These are phyloP conservation scores for Lottia gigantea DNA, from an alignment of 2,888 invertebrate species.

Conservation along the genomic window DNA sequence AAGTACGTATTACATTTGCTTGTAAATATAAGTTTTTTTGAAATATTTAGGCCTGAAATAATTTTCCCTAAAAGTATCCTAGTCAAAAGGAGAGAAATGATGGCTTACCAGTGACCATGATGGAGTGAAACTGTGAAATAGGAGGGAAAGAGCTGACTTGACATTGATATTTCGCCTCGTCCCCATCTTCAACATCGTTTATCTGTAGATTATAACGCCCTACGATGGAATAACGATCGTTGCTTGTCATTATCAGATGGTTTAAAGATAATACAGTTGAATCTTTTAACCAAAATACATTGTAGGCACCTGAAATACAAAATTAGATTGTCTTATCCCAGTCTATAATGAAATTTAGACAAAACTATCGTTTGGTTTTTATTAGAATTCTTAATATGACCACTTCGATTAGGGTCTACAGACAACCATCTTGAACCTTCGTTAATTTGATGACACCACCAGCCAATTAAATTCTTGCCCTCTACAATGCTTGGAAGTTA, in stretches of 20 bases:
- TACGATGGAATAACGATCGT: conserved; percentile 9
- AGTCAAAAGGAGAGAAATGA: neutral
- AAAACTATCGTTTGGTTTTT: neutral
- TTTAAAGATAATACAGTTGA: conserved; percentile 20
- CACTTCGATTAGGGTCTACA: too few species aligned
- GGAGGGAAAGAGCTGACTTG: conserved; percentile 17
- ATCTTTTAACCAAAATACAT: conserved; percentile 22
- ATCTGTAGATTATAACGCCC: conserved; percentile 22
- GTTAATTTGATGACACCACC: too few species aligned
- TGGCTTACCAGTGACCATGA: conserved; percentile 19
- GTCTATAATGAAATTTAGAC: too few species aligned
- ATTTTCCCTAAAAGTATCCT: too few species aligned
- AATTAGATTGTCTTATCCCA: too few species aligned
- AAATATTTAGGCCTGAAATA: too few species aligned
- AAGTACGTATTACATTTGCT: too few species aligned
- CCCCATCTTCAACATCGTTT: conserved; percentile 16
- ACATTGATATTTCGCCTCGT: conserved; percentile 23
- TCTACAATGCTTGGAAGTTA: too few species aligned
- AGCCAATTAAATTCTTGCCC: too few species aligned
- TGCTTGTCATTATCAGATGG: conserved; percentile 20
- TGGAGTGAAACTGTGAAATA: conserved; percentile 7
- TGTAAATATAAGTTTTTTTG: too few species aligned
- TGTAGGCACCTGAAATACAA: conserved; percentile 11
- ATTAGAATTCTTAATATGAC: too few species aligned
- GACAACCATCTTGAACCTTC: too few species aligned